A percentile compares a stretch with the other conserved stretches of the same genome.
phyloP scores from a whole-genome alignment of 2,888 invertebrate genomes.

The Autographa pulchrina region DNA sequence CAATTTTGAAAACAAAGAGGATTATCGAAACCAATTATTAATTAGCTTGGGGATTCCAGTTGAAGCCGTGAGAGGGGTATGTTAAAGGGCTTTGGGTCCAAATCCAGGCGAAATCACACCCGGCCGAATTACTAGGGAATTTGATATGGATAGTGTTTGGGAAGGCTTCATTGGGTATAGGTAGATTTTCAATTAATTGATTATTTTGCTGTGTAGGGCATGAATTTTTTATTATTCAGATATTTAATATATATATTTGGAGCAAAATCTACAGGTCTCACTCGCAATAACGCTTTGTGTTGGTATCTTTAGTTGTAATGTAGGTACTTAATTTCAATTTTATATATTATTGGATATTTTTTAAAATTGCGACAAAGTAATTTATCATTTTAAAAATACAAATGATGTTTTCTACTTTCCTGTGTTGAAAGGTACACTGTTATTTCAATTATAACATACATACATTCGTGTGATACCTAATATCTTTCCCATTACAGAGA shows the following conservation, averaged over 20 bases:
- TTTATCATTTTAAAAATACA: too few species aligned
- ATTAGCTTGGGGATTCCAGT: slow-evolving; percentile 41
- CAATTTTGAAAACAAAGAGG: slow-evolving; percentile 45
- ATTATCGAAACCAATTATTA: slow-evolving; percentile 54
- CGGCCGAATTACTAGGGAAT: slow-evolving; percentile 27
- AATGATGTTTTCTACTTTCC: too few species aligned
- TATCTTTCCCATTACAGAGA: too few species aligned
- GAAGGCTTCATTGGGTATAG: slow-evolving; percentile 18
- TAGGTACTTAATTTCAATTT: too few species aligned
- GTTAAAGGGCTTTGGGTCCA: slow-evolving; percentile 41
- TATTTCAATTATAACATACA: too few species aligned
- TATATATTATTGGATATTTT: too few species aligned
- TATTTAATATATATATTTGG: not conserved
- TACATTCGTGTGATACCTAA: too few species aligned
- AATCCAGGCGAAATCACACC: slow-evolving; percentile 35
- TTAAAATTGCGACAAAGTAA: too few species aligned
- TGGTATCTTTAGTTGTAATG: too few species aligned
- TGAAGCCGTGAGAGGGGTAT: slow-evolving; percentile 37
- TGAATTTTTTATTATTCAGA: not conserved
- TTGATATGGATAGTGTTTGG: slow-evolving; percentile 40
- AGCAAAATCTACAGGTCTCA: too few species aligned
- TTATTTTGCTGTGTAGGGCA: not conserved
- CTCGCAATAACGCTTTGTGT: too few species aligned
- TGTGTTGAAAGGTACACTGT: too few species aligned
- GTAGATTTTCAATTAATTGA: slow-evolving; percentile 4